Conservation (phyloP, 2,797 vertebrate species). For the Danio albolineatus region DNA sequence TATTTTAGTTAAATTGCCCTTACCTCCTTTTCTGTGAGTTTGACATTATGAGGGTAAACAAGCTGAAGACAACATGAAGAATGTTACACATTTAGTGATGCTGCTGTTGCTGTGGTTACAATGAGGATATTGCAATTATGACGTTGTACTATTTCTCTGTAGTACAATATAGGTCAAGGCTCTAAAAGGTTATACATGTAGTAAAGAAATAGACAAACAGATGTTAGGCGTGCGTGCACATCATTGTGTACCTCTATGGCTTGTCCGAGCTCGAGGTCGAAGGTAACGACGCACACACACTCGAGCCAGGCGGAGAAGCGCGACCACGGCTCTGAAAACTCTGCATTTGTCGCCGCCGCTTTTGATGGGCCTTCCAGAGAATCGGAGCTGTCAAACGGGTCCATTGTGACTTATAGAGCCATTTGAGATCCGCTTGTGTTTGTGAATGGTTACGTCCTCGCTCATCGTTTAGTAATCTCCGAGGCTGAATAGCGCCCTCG, state of each 20-base stretch:
- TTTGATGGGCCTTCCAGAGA: conserved; percentile 49
- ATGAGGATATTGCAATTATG: background rate
- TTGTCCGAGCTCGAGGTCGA: conserved; percentile 95
- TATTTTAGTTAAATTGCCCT: background rate
- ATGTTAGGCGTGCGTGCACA: conserved; percentile 38
- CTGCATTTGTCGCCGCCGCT: conserved; percentile 45
- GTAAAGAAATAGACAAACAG: conserved; percentile 22
- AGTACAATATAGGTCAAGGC: too few species aligned
- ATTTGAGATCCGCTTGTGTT: conserved; percentile 10
- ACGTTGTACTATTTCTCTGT: background rate
- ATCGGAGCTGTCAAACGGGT: conserved; percentile 67
- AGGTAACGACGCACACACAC: conserved; percentile 93
- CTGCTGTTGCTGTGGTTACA: conserved; percentile 9
- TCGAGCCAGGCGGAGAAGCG: conserved; percentile 92
- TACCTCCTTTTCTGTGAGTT: conserved; percentile 95
- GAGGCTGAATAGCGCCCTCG: conserved; percentile 50
- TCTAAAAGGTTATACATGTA: background rate
- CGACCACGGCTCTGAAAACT: conserved; percentile 75
- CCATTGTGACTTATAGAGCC: conserved; percentile 66
- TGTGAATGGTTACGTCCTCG: background rate
- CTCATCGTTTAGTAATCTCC: background rate
- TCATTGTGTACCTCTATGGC: conserved; percentile 86
- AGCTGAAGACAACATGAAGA: conserved; percentile 74
- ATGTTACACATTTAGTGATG: conserved; percentile 5
- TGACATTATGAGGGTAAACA: conserved; percentile 87